Conservation (phyloP, 92 coral and sea anemone genomes). For the Virgularia gustaviana region DNA sequence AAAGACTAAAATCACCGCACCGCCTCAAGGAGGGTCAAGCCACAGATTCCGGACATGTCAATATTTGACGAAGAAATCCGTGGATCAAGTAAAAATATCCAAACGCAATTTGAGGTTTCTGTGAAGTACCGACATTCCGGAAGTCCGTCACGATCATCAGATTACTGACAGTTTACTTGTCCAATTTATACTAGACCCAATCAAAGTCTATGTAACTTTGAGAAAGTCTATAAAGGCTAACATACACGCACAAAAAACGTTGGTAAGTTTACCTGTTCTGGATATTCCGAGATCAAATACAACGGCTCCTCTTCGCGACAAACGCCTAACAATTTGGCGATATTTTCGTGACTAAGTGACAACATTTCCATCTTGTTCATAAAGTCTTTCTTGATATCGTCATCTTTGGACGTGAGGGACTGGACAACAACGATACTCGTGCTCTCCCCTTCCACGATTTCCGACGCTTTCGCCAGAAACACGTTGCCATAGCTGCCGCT, state of each 20-base stretch:
- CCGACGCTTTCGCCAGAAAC: constrained; percentile 90
- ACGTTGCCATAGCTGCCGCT: constrained; percentile 89
- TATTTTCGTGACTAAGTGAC: constrained; percentile 65
- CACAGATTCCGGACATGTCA: too few species aligned
- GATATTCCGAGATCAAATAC: constrained; percentile 85
- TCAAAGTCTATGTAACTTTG: too few species aligned
- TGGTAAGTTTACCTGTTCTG: constrained; percentile 93
- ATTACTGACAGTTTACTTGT: too few species aligned
- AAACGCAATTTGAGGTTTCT: too few species aligned
- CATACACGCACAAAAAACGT: constrained; percentile 11
- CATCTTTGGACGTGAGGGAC: constrained; percentile 74
- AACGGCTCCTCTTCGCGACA: constrained; percentile 79
- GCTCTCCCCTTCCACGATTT: constrained; percentile 85
- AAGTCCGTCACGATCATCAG: too few species aligned
- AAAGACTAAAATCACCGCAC: too few species aligned
- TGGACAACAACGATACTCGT: constrained; percentile 90
- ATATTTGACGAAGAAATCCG: too few species aligned
- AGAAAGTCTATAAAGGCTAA: background rate
- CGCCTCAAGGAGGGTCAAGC: too few species aligned
- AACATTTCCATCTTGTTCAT: constrained; percentile 69
- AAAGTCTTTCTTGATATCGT: constrained; percentile 76
- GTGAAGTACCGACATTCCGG: too few species aligned
- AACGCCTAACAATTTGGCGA: constrained; percentile 73
- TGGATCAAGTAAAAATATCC: too few species aligned
- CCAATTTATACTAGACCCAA: too few species aligned